These are phyloP conservation scores for Columba livia DNA, from an alignment of 2,113 vertebrate genomes.

Conservation along the genomic window DNA sequence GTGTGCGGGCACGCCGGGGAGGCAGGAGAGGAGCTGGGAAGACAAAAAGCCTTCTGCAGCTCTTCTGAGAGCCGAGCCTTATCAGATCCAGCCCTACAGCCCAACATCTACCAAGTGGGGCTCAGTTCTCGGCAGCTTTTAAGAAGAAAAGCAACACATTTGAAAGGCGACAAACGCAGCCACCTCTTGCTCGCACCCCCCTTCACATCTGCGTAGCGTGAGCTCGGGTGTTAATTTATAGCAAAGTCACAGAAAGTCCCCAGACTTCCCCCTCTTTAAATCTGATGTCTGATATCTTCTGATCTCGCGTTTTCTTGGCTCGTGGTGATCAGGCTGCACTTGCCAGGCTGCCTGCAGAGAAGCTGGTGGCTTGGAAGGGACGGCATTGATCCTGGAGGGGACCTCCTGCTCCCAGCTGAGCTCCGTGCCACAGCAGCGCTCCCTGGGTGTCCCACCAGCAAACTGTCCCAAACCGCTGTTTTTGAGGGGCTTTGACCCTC, in stretches of 20 bases:
- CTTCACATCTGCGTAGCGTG: neutral
- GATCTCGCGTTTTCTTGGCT: neutral
- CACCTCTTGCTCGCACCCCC: neutral
- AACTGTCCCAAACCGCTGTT: neutral
- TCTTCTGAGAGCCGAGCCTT: neutral
- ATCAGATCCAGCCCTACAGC: neutral
- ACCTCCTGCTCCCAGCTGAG: fast-evolving
- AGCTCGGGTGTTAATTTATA: neutral
- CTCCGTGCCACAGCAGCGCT: fast-evolving
- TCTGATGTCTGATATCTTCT: neutral
- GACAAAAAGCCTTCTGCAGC: neutral
- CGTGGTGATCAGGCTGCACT: fast-evolving
- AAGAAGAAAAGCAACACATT: neutral
- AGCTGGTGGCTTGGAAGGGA: fast-evolving
- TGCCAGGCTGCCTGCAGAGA: neutral
- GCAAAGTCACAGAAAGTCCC: constrained; percentile 29
- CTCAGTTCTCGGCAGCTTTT: neutral
- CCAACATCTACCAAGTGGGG: neutral
- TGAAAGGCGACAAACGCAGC: neutral
- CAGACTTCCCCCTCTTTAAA: neutral
- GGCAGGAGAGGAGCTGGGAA: neutral
- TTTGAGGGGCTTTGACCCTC: neutral
- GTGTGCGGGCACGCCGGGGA: neutral
- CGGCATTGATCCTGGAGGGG: fast-evolving
- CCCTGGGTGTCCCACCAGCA: neutral